Evolutionary conservation across 2,113 vertebrate species (phyloP), one percentile per base, ranked within the genome.

Genomic region (Tetraodon nigroviridis): DNA sequence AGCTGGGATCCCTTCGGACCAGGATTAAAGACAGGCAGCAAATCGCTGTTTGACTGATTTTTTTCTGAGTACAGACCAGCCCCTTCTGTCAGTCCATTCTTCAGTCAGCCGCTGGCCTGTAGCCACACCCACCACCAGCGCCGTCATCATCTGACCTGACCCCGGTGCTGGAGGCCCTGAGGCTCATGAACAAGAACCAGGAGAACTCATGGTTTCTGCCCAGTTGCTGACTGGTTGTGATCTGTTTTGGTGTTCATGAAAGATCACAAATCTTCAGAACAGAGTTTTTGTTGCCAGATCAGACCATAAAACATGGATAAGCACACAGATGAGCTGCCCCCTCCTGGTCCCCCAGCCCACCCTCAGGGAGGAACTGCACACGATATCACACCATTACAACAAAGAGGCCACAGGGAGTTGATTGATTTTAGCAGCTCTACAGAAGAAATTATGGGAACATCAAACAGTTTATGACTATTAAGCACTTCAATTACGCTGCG

Each of bases 401-500:
- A 66, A 69, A 71, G 45, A 29, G 42, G 20, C n/a, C 15, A 20
- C 58, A 51, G 55, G 57, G 55, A 60, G 64, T 55, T 78, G 74
- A 79, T 79, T 75, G 57, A 45, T 62, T 69, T 51, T 73, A 55
- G 75, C 62, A 0, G 70, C 58, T n/a, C 45, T 53, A 17, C 51
- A 67, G 58, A 79, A 63, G 16, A 70, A 80, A 82, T 84, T 60
- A 83, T 53, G 60, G 53, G 41, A 57, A 67, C 68, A 67, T 82
- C 50, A 55, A 76, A 79, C 11, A 50, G 51, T 76, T 78, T 55
- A 79, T 68, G 68, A 24, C 51, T 55, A 75, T 81, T 46, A 64
- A 73, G 56, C 21, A 7, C 58, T 78, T n/a, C 69, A 73, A 80
- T 67, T 78, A 45, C 27, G 13, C 74, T 64, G 56, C 71, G 65